Conservation (phyloP, 1,140 invertebrate genomes). For the Tigriopus japonicus region DNA sequence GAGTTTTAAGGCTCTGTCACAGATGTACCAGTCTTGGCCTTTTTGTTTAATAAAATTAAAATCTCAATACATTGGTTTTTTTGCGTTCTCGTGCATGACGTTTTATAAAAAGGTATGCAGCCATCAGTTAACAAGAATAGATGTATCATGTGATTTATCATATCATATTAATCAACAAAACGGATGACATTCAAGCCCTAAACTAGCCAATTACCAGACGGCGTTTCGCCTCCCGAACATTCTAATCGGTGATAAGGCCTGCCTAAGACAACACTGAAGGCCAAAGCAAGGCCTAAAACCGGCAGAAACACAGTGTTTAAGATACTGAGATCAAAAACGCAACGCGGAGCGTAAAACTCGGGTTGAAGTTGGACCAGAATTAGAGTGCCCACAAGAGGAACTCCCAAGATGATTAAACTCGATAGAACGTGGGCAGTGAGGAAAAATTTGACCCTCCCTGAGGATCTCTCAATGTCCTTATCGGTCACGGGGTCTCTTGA, state of each 20-base stretch:
- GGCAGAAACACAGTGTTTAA: neutral
- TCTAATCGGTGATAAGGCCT: neutral
- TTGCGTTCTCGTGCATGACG: no score
- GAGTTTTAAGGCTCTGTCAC: no score
- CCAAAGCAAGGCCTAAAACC: neutral
- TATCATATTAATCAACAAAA: no score
- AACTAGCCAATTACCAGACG: neutral
- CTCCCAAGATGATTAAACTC: neutral
- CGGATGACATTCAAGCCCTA: neutral
- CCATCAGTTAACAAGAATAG: no score
- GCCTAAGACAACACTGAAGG: neutral
- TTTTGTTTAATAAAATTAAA: no score
- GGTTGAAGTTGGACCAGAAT: neutral
- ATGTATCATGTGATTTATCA: no score
- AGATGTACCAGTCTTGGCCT: no score
- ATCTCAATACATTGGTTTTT: no score
- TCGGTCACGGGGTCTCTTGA: neutral
- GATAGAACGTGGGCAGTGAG: neutral
- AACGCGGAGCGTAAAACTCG: neutral
- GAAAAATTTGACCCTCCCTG: neutral
- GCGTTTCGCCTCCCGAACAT: neutral
- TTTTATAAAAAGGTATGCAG: no score
- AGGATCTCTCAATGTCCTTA: neutral
- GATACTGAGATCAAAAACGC: neutral
- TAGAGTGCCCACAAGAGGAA: neutral